phyloP scores from a whole-genome alignment of 2,113 vertebrate species.

The Colius striatus region DNA sequence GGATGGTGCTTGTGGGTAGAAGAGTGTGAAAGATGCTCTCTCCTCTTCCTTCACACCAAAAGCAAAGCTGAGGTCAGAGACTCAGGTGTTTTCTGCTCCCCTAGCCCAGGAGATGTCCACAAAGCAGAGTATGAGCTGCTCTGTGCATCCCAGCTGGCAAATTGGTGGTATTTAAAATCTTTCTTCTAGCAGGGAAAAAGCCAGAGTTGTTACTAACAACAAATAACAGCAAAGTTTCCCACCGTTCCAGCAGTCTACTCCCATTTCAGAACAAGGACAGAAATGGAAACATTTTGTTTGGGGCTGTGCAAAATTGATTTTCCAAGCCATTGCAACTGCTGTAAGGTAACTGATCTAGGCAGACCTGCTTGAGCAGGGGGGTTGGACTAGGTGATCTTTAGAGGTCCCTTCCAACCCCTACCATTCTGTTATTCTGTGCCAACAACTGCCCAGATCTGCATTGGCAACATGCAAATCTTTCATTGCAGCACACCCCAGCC shows the following conservation, averaged over 20 bases:
- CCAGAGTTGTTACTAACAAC: neutral
- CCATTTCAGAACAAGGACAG: neutral
- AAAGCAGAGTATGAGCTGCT: accelerated
- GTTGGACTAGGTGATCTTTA: no score
- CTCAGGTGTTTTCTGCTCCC: accelerated
- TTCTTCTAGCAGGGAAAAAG: neutral
- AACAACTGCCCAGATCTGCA: accelerated
- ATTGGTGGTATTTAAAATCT: neutral
- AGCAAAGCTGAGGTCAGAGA: neutral
- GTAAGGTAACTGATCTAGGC: neutral
- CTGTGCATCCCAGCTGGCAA: accelerated
- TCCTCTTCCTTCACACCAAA: neutral
- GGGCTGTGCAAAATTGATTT: accelerated
- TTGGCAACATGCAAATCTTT: accelerated
- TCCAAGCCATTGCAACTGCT: neutral
- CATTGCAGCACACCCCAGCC: accelerated
- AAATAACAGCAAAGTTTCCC: neutral
- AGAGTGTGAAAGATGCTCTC: neutral
- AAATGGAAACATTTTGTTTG: neutral
- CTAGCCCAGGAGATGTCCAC: neutral
- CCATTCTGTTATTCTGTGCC: neutral
- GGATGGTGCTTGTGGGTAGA: neutral
- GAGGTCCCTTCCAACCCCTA: no score
- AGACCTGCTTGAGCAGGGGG: no score
- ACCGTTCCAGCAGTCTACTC: neutral